phyloP scores from a whole-genome alignment of 2,113 vertebrate genomes.

The Phalacrocorax pelagicus region DNA sequence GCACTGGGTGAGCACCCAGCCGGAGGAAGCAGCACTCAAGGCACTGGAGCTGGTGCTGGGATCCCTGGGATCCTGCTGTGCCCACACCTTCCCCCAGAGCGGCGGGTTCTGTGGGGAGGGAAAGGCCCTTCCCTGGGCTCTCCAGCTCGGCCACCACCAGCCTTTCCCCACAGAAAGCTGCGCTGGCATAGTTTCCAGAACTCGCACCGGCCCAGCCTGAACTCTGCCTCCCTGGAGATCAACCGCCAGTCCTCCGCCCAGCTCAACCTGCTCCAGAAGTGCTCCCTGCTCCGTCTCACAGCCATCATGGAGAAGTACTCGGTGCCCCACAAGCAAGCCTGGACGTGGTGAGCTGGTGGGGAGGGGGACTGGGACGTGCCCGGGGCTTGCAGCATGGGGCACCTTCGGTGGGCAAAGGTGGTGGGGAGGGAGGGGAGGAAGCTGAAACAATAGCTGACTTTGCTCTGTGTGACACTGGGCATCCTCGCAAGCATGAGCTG shows the following conservation, averaged over 20 bases:
- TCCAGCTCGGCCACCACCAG: background rate
- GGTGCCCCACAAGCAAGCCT: conserved; percentile 78
- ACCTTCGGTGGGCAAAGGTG: rapidly evolving
- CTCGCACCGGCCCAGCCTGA: conserved; percentile 85
- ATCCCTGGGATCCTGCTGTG: background rate
- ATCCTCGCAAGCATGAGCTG: background rate
- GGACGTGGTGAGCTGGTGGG: conserved; percentile 79
- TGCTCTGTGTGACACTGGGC: background rate
- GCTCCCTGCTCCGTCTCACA: conserved; percentile 84
- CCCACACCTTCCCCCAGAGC: background rate
- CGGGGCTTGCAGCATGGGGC: background rate
- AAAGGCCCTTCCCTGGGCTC: background rate
- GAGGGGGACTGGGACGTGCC: rapidly evolving
- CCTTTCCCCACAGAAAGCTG: conserved; percentile 75
- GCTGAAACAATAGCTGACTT: background rate
- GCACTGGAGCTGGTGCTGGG: background rate
- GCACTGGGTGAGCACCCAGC: background rate
- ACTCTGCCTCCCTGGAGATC: conserved; percentile 86
- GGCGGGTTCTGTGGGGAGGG: background rate
- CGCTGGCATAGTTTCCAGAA: conserved; percentile 91
- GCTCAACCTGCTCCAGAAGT: conserved; percentile 87
- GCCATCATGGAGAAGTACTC: conserved; percentile 87
- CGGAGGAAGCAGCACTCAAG: too few relatives aligned
- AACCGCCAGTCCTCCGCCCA: conserved; percentile 85
- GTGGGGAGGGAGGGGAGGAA: background rate